phyloP scores from a whole-genome alignment of 2,888 invertebrate species.

The Cephus pulcher region DNA sequence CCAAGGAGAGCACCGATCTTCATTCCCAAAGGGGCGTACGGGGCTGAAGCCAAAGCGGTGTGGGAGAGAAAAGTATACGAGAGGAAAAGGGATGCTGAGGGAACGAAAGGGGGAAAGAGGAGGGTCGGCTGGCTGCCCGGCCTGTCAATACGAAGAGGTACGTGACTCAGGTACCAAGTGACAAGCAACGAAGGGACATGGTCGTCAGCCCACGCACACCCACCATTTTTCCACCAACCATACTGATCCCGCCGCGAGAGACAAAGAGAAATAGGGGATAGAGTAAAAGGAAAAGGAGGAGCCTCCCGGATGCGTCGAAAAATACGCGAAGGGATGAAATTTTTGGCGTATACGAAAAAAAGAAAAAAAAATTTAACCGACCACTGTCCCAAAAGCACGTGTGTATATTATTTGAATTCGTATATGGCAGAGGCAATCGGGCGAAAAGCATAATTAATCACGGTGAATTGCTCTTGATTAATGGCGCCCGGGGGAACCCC shows the following conservation, averaged over 20 bases:
- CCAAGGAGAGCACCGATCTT: background rate
- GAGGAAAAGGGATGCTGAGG: background rate
- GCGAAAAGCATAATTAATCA: conserved; percentile 61
- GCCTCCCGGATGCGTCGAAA: background rate
- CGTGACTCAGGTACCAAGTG: conserved; percentile 62
- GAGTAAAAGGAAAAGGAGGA: conserved; percentile 21
- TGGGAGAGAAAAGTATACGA: background rate
- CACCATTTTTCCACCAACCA: conserved; percentile 25
- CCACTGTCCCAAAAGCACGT: background rate
- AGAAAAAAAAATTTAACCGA: background rate
- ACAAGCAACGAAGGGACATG: conserved; percentile 27
- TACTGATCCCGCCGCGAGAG: conserved; percentile 19
- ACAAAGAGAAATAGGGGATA: conserved; percentile 14
- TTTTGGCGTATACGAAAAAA: background rate
- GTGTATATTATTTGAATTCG: background rate
- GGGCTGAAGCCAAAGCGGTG: background rate
- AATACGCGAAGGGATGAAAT: background rate
- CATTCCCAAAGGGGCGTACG: background rate
- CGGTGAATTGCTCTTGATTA: conserved; percentile 56
- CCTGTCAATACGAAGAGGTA: conserved; percentile 63
- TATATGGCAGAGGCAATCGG: conserved; percentile 51
- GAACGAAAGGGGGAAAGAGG: conserved; percentile 23
- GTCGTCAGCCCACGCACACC: background rate
- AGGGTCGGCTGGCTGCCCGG: conserved; percentile 43
- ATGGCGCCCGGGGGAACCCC: conserved; percentile 43